Conservation (phyloP, 2,888 invertebrate species). For the Limnephilus lunatus region DNA sequence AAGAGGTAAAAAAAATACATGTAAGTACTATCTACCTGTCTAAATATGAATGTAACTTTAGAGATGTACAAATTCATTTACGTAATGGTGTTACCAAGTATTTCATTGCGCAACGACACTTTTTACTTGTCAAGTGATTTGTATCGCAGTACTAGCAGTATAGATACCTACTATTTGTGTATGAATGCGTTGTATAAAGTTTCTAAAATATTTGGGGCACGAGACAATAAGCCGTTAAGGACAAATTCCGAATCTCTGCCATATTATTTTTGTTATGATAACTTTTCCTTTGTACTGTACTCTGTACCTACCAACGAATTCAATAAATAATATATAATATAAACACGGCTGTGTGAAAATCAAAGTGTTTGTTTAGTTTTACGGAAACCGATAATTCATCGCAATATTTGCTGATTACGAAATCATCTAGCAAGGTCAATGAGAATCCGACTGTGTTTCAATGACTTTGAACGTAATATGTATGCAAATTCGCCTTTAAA, state of each 20-base stretch:
- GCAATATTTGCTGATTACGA: background rate
- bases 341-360: background rate
- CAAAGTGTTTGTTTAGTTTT: background rate
- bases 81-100: background rate
- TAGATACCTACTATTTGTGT: background rate
- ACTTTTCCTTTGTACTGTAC: background rate
- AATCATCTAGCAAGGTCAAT: slow-evolving; percentile 13
- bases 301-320: background rate
- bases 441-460: background rate
- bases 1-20: background rate
- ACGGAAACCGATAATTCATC: background rate
- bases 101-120: background rate
- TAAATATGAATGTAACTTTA: slow-evolving; percentile 2
- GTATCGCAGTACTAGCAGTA: background rate
- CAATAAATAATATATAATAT: background rate
- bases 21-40: background rate
- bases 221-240: slow-evolving; percentile 2
- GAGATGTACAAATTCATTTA: background rate
- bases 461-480: slow-evolving; percentile 5
- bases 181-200: background rate
- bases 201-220: background rate
- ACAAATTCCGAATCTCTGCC: background rate
- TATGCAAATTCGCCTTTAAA: slow-evolving; percentile 10
- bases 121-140: slow-evolving; percentile 2
- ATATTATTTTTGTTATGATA: background rate